Conservation (phyloP, 2,113 vertebrate species). For the Gavialis gangeticus region DNA sequence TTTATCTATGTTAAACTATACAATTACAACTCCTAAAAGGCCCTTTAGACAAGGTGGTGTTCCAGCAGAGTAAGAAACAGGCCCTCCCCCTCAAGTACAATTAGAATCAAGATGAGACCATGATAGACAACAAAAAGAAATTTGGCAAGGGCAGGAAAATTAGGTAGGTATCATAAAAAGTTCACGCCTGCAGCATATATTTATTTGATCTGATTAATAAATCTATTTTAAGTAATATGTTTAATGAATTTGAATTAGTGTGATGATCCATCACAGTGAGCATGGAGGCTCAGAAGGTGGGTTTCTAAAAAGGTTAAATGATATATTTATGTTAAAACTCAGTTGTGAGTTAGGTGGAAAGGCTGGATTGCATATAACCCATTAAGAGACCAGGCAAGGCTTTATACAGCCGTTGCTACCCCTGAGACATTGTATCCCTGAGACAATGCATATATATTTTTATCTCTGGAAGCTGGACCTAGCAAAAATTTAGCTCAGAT, state of each 20-base stretch:
- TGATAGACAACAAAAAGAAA: not conserved
- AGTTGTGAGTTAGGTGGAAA: accelerated
- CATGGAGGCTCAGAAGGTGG: not conserved
- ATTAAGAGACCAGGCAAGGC: not conserved
- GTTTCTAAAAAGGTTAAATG: not conserved
- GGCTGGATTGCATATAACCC: not conserved
- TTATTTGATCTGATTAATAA: not conserved
- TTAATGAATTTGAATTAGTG: not conserved
- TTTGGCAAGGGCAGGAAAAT: not conserved
- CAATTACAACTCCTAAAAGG: not conserved
- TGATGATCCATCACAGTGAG: not conserved
- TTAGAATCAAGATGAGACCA: no score
- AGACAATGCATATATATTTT: no score
- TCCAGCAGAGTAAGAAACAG: not conserved
- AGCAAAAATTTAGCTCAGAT: not conserved
- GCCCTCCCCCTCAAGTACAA: not conserved
- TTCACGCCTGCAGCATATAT: not conserved
- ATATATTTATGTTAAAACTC: not conserved
- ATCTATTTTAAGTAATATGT: not conserved
- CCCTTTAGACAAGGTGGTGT: accelerated
- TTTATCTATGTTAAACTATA: not conserved
- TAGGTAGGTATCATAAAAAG: not conserved
- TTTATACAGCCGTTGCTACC: not conserved
- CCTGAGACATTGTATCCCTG: not conserved
- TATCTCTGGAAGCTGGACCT: accelerated